These are phyloP conservation scores for Rhodeus uyekii DNA, from an alignment of 2,797 vertebrate genomes.

Conservation along the genomic window DNA sequence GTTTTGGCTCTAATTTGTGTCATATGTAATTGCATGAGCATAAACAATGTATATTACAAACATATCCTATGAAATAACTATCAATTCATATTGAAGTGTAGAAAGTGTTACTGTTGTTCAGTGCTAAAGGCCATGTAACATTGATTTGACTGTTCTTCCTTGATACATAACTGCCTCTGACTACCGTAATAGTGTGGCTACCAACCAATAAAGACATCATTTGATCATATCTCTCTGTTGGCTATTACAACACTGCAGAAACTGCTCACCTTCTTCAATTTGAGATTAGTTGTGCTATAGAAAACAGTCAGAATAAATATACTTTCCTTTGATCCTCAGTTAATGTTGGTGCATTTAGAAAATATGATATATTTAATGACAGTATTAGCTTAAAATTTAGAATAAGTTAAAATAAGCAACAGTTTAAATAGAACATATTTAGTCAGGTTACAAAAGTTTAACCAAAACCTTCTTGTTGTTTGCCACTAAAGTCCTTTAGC, in stretches of 20 bases:
- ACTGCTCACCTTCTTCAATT: neutral
- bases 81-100: slow-evolving; percentile 35
- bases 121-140: slow-evolving; percentile 18
- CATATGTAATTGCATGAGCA: neutral
- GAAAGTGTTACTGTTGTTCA: slow-evolving; percentile 23
- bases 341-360: neutral
- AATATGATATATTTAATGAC: neutral
- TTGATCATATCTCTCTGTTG: slow-evolving; percentile 14
- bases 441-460: neutral
- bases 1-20: neutral
- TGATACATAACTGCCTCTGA: slow-evolving; percentile 32
- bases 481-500: neutral
- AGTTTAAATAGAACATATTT: neutral
- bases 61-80: slow-evolving; percentile 3
- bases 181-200: slow-evolving; percentile 38
- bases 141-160: slow-evolving; percentile 21
- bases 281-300: slow-evolving; percentile 2
- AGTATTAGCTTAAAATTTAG: neutral
- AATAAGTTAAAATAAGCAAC: neutral
- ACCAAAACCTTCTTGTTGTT: neutral
- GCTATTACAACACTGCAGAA: neutral
- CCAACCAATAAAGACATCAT: slow-evolving; percentile 26
- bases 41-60: neutral
- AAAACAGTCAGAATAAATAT: neutral
- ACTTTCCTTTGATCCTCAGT: neutral